Evolutionary conservation across 2,797 vertebrate species (phyloP).

Genomic region (Pipistrellus pipistrellus): DNA sequence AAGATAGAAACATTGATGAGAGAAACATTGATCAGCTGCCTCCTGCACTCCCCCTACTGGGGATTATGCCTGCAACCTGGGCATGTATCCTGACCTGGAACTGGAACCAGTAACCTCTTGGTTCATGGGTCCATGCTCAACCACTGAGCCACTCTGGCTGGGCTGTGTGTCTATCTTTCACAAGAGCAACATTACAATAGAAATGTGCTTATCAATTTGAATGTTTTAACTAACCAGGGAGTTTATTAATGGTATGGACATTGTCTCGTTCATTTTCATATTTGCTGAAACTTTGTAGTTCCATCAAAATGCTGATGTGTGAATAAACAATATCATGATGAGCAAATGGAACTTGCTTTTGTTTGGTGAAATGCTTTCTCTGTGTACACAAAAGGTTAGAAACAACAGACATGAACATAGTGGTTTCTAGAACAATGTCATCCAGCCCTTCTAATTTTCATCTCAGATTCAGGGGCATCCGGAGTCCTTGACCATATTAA

Average conservation of each 20-base stretch:
- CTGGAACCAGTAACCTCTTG: too few relatives aligned
- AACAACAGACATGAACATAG: neutral
- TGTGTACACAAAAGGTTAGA: neutral
- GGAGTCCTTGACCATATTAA: neutral
- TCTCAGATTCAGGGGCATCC: neutral
- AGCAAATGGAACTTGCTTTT: neutral
- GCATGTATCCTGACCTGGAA: too few relatives aligned
- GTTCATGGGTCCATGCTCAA: too few relatives aligned
- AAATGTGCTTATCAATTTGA: neutral
- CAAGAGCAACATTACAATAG: neutral
- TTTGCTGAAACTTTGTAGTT: neutral
- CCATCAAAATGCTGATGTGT: neutral
- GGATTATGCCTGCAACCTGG: too few relatives aligned
- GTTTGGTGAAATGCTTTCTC: neutral
- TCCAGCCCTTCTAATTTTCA: neutral
- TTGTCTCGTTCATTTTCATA: neutral
- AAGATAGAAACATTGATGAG: too few relatives aligned
- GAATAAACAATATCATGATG: accelerated
- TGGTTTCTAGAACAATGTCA: neutral
- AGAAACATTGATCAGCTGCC: too few relatives aligned
- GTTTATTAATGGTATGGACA: neutral
- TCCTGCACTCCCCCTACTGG: too few relatives aligned
- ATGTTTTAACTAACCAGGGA: neutral
- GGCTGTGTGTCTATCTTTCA: neutral
- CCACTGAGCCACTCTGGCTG: too few relatives aligned